Percentiles rank a stretch among this genome's conserved stretches.
Conservation (phyloP, 2,113 vertebrate genomes). For the Chaetodon auriga region DNA sequence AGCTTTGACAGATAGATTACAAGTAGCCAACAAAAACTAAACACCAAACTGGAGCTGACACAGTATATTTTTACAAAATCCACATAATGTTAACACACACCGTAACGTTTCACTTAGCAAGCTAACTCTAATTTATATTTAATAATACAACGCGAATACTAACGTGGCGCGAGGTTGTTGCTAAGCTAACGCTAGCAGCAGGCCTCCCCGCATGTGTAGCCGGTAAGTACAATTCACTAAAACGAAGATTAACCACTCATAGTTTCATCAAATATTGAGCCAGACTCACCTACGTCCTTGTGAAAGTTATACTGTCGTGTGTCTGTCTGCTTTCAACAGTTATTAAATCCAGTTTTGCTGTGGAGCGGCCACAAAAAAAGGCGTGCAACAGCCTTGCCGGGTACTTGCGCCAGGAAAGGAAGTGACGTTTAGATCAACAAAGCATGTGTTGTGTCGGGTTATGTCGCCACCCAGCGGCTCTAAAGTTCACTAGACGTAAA, state of each 20-base stretch:
- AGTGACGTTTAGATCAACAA: slow-evolving; percentile 18
- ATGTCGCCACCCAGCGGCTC: slow-evolving; percentile 15
- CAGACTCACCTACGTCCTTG: slow-evolving; percentile 69
- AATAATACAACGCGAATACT: neutral
- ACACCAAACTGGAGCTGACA: neutral
- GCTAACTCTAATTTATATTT: neutral
- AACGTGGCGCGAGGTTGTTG: slow-evolving; percentile 32
- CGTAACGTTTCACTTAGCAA: accelerated
- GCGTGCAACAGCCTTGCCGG: slow-evolving; percentile 57
- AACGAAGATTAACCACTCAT: accelerated
- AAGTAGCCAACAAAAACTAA: neutral
- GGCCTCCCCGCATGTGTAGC: slow-evolving; percentile 44
- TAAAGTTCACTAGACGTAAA: neutral
- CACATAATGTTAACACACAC: neutral
- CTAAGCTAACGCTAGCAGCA: slow-evolving; percentile 56
- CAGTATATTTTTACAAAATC: accelerated
- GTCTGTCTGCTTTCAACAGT: neutral
- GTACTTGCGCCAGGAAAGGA: slow-evolving; percentile 70
- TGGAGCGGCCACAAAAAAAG: slow-evolving; percentile 33
- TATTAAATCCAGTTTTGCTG: slow-evolving; percentile 79
- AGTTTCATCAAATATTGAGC: accelerated
- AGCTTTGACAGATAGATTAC: neutral
- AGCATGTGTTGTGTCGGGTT: neutral
- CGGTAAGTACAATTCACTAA: neutral
- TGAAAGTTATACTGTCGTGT: slow-evolving; percentile 5